Conservation (phyloP, 2,797 vertebrate genomes). For the Sternarchorhynchus goeldii region DNA sequence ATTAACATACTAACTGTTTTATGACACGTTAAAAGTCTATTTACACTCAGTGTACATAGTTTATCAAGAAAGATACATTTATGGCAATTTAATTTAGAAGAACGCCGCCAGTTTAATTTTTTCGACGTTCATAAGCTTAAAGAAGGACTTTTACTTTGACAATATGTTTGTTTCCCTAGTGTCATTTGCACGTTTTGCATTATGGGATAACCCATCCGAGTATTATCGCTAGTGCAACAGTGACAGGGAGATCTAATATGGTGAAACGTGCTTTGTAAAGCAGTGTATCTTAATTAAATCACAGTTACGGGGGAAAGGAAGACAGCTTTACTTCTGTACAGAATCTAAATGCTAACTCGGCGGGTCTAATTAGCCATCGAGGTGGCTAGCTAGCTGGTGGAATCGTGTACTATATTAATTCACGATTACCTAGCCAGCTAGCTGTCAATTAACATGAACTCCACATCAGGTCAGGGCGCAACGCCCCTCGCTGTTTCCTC, state of each 20-base stretch:
- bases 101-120: too few species aligned
- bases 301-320: too few species aligned
- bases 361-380: neutral
- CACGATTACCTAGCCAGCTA: neutral
- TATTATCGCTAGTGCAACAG: neutral
- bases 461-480: slow-evolving; percentile 48
- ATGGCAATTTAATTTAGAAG: too few species aligned
- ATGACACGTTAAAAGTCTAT: too few species aligned
- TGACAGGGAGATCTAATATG: slow-evolving; percentile 8
- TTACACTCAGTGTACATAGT: too few species aligned
- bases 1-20: too few species aligned
- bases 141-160: too few species aligned
- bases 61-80: too few species aligned
- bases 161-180: too few species aligned
- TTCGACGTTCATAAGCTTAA: too few species aligned
- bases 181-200: too few species aligned
- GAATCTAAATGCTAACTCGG: neutral
- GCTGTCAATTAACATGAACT: slow-evolving; percentile 63
- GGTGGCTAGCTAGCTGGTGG: neutral
- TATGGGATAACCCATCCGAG: too few species aligned
- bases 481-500: slow-evolving; percentile 38
- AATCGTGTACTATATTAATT: neutral
- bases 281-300: neutral
- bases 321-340: neutral
- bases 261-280: neutral